Base-by-base conservation (phyloP, 1,140 invertebrate species). In the Pseudomyrmex concolor region DNA sequence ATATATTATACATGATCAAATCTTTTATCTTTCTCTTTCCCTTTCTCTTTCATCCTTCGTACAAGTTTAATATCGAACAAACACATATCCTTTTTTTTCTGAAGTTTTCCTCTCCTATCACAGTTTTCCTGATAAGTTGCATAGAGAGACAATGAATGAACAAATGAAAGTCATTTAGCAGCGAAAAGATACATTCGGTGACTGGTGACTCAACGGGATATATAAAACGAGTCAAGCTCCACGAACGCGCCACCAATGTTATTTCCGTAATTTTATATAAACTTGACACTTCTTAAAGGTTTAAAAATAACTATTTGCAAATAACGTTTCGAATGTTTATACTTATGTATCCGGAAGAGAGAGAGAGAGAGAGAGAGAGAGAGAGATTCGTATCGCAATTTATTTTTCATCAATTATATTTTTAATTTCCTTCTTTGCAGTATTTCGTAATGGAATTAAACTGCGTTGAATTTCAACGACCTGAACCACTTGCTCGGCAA, bases 191-290 rank as follows among this genome's bases (percentile, higher is more conserved):
- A 45, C n/a, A 4, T 55, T 59, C 70, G 15, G 1, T 9, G 2
- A 70, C 22, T 80, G 34, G 5, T 34, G 34, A 34, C 34, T 34
- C 34, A 34, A 34, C 5, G 5, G 34, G 34, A 34, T 34, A 34
- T 34, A 7, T 34, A 34, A 78, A 80, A 78, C n/a, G 19, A 80
- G 45, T 57, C 13, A 45, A 73, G 63, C 83, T 85, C 54, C 17
- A 66, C 68, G 45, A 48, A 66, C 63, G 62, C 19, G 57, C n/a
- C 63, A 72, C 57, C 51, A 59, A 54, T 87, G 54, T 86, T 70
- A 84, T 84, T 45, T 51, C 54, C 8, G 48, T 60, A 68, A 87
- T 80, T 54, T 12, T 10, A 22, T 62, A 17, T 50, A 22, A 10
- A 50, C 1, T 13, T 43, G 45, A 13, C 45, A 34, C 12, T 57